A percentile compares a stretch with the other conserved stretches of the same genome.
These are phyloP conservation scores for Steinernema hermaphroditum DNA, from an alignment of 2,888 invertebrate species.

Conservation along the genomic window DNA sequence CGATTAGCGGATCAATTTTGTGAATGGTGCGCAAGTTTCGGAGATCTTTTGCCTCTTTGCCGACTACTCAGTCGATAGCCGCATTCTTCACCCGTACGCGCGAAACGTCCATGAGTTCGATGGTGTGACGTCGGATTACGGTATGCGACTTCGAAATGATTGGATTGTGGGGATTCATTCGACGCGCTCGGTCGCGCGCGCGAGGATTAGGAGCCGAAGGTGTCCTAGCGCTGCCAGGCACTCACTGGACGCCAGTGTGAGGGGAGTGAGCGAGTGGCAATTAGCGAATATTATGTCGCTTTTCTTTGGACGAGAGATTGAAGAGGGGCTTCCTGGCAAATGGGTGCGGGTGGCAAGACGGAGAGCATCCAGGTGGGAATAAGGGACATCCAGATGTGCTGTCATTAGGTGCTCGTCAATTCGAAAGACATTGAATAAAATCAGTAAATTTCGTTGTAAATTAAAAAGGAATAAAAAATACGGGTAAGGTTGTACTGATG, in stretches of 20 bases:
- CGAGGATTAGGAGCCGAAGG: background rate
- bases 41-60: background rate
- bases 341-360: no score
- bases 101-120: background rate
- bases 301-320: background rate
- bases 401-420: background rate
- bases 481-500: no score
- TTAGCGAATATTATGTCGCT: constrained; percentile 12
- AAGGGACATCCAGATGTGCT: background rate
- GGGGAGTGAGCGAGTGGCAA: background rate
- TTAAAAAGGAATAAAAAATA: no score
- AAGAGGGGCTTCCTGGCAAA: constrained; percentile 9
- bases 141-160: background rate
- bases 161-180: background rate
- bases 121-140: background rate
- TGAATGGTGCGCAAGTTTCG: background rate
- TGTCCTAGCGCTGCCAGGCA: background rate
- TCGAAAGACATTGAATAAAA: no score
- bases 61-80: background rate
- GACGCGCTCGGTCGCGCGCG: background rate
- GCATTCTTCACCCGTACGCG: background rate
- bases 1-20: constrained; percentile 24
- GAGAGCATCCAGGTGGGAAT: background rate
- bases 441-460: no score
- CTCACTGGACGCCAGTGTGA: background rate